Base-by-base conservation (phyloP, 1,140 invertebrate species). In the Lepeophtheirus salmonis region DNA sequence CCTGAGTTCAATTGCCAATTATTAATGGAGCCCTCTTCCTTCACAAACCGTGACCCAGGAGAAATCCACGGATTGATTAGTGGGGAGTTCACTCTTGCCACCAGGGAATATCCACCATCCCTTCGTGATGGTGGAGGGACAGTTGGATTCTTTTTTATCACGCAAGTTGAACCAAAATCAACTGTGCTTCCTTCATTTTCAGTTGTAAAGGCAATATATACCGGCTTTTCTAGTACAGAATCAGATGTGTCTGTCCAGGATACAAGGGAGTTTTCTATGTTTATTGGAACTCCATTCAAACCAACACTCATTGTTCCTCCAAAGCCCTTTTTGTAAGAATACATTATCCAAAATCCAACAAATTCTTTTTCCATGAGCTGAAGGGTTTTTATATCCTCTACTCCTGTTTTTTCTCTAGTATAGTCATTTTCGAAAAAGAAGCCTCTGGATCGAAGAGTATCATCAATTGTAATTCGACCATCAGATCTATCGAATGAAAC, bases 291-390 rank as follows among this genome's bases (percentile, higher is more conserved):
- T 10, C 55, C 55, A 41, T 57, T 57, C 16, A 57, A 21, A 2
- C 55, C 55, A 17, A 57, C 55, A 16, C 59, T 61, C 2, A 61
- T 2, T n/a, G 14, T 20, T n/a, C 59, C 59, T 24, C 59, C 59
- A 16, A n/a, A 48, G 6, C 51, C 59, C n/a, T 61, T 48, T 12
- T 61, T 48, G 50, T 54, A 61, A 12, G 14, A 17, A 23, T 61
- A 61, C 25, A 21, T 16, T 17, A 61, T 54, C 59, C 59, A 61
- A 23, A 61, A 61, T 1, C 59, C 59, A 2, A 61, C 59, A 53
- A 22, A 61, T 2, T 25, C 59, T 10, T 21, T 26, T 18, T 61
- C 41, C 50, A 61, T 56, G 54, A 18, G 50, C 13, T 23, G 60
- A 48, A 52, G 4, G 26, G 24, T 50, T 22, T 61, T 48, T 16